Evolutionary conservation across 2,113 vertebrate species (phyloP).

Genomic region (Formicarius rufipectus): DNA sequence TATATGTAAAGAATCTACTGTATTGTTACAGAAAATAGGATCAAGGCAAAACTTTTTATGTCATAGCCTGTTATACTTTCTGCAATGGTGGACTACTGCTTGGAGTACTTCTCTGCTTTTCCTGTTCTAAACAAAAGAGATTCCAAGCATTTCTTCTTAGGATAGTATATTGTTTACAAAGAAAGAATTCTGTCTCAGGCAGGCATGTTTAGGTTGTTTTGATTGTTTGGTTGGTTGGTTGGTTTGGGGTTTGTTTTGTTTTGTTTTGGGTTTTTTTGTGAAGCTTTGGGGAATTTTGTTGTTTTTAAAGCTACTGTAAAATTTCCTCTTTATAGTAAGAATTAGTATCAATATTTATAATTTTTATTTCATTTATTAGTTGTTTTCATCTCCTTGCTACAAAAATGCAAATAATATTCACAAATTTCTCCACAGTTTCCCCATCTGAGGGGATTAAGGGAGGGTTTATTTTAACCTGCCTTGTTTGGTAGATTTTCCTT

Average conservation of each 20-base stretch:
- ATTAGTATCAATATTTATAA: not conserved
- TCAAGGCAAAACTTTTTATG: not conserved
- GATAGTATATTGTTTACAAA: not conserved
- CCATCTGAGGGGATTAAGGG: not conserved
- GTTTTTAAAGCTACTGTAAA: not conserved
- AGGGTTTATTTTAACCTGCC: not conserved
- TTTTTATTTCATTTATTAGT: not conserved
- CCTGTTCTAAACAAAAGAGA: not conserved
- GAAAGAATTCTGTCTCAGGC: not conserved
- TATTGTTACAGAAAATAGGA: not conserved
- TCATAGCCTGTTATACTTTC: not conserved
- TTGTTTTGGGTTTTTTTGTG: not conserved
- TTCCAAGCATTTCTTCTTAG: not conserved
- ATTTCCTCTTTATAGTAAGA: not conserved
- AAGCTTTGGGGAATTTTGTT: not conserved
- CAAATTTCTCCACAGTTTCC: not conserved
- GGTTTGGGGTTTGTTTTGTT: accelerated
- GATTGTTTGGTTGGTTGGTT: too few species aligned
- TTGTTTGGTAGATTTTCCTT: not conserved
- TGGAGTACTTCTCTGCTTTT: not conserved
- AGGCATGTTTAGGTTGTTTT: not conserved
- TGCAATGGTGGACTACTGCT: not conserved
- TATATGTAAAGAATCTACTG: not conserved
- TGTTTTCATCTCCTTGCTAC: not conserved
- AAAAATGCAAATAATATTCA: not conserved